A percentile compares a stretch with the other conserved stretches of the same genome.
phyloP scores from a whole-genome alignment of 2,797 vertebrate genomes.

The Sardinella longiceps region DNA sequence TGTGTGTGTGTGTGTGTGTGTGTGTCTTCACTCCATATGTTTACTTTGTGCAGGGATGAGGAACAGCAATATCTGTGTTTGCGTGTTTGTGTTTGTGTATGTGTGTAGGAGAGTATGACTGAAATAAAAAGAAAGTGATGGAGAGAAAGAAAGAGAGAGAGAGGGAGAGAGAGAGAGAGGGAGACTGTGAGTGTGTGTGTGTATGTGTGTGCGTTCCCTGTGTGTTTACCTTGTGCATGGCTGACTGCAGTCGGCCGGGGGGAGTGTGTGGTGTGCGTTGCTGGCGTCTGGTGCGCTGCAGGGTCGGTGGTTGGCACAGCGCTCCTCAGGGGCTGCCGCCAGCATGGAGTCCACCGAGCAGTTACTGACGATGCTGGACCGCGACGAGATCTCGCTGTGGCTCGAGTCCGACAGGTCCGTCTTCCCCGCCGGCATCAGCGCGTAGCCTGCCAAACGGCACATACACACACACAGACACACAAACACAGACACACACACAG shows the following conservation, averaged over 20 bases:
- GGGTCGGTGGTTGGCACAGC: constrained; percentile 65
- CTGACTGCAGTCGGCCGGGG: constrained; percentile 68
- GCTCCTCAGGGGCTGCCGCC: constrained; percentile 77
- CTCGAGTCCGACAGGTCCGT: constrained; percentile 91
- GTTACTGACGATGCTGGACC: constrained; percentile 90
- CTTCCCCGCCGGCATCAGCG: constrained; percentile 80
- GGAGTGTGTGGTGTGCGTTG: constrained; percentile 52
- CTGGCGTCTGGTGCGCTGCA: constrained; percentile 57
- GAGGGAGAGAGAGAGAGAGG: neutral
- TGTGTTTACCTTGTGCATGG: constrained; percentile 5
- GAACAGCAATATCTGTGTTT: neutral
- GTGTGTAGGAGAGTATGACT: neutral
- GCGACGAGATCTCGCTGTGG: constrained; percentile 94
- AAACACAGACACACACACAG: neutral
- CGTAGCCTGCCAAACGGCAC: constrained; percentile 72
- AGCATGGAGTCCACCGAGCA: constrained; percentile 90
- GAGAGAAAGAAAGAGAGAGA: neutral
- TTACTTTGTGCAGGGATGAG: too few relatives aligned
- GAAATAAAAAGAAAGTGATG: too few relatives aligned
- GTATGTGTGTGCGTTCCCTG: neutral
- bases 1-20: neutral
- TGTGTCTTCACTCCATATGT: too few relatives aligned
- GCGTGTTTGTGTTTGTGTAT: neutral
- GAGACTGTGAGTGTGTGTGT: neutral
- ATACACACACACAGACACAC: neutral